phyloP scores from a whole-genome alignment of 2,113 vertebrate genomes.

The Cairina moschata region DNA sequence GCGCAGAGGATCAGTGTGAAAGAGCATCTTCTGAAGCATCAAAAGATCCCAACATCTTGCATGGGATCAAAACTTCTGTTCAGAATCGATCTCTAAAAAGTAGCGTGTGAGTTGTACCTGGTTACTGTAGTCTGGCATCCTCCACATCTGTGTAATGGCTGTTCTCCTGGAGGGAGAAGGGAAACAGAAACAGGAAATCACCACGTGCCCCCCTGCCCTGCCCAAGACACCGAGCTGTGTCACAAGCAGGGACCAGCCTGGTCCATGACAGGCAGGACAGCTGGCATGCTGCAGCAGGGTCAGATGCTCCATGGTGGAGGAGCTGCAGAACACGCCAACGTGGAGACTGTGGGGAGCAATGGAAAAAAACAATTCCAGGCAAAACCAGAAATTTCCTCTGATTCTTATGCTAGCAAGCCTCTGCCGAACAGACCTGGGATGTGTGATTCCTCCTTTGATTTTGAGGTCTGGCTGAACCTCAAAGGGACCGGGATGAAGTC shows the following conservation, averaged over 20 bases:
- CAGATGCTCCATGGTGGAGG: background rate
- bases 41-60: background rate
- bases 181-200: constrained; percentile 31
- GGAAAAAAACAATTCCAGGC: background rate
- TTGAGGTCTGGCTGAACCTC: background rate
- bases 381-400: background rate
- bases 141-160: constrained; percentile 84
- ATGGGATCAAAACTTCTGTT: background rate
- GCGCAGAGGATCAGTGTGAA: background rate
- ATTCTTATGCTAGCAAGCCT: background rate
- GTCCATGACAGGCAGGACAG: background rate
- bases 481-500: background rate
- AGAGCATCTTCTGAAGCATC: background rate
- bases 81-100: background rate
- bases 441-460: background rate
- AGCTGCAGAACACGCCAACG: background rate
- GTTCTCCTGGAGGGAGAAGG: constrained; percentile 77
- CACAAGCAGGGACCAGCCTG: accelerated
- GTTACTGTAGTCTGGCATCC: constrained; percentile 84
- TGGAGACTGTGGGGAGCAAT: background rate
- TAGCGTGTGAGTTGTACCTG: constrained; percentile 65
- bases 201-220: background rate
- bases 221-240: background rate
- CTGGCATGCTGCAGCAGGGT: background rate
- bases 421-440: background rate